phyloP scores from a whole-genome alignment of 2,113 vertebrate species.

The Oriolus oriolus region DNA sequence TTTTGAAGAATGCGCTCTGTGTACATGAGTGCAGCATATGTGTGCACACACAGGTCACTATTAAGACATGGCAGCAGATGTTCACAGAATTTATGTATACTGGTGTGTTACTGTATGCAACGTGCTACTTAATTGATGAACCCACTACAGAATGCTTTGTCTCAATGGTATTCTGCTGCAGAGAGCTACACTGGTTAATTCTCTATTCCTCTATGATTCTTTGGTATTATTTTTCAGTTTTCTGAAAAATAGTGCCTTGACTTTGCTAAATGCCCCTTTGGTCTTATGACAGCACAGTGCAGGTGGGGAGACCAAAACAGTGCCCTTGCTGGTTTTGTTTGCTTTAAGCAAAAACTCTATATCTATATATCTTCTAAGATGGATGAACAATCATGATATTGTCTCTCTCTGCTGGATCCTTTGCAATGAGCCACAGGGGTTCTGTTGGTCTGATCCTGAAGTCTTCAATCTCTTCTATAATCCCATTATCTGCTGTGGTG shows the following conservation, averaged over 20 bases:
- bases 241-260: neutral
- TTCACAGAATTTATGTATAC: neutral
- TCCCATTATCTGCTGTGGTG: constrained; percentile 19
- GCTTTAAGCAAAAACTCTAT: neutral
- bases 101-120: neutral
- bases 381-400: neutral
- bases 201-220: neutral
- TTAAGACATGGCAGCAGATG: neutral
- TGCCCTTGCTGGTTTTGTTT: neutral
- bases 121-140: neutral
- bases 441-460: neutral
- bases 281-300: neutral
- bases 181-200: neutral
- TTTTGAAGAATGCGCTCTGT: neutral
- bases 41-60: neutral
- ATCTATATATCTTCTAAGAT: neutral
- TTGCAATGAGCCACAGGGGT: neutral
- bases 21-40: neutral
- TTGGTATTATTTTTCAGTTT: neutral
- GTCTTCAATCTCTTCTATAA: neutral
- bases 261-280: neutral
- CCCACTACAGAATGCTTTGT: neutral
- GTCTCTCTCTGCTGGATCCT: neutral
- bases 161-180: neutral
- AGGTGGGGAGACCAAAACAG: neutral